Evolutionary conservation across 2,113 vertebrate genomes (phyloP), one percentile per base, ranked within the genome.

Genomic region (Cebus imitator): DNA sequence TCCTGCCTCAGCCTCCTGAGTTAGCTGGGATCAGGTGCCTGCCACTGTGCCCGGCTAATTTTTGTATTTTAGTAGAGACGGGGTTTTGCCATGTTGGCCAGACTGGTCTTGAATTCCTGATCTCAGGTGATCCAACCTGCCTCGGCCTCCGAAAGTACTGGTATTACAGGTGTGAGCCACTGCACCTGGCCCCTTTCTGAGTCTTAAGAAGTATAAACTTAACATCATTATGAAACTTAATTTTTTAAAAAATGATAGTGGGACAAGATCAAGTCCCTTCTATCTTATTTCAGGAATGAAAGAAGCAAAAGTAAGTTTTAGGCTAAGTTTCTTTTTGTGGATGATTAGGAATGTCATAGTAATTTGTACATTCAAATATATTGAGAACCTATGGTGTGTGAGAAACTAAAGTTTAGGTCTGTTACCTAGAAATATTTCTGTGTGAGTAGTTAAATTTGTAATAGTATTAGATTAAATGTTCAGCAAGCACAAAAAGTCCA

Each of bases 231-330:
- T 78, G 78, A 83, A 93, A 85, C 18, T 92, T 92, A 21, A 8
- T 87, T 92, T 52, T 52, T 48, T 61, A 23, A 90, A 86, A 88
- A 91, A 43, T 40, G 16, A 64, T 91, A n/a, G 18, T 78, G 64
- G 52, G 25, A 8, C 61, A 91, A 86, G 37, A 90, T 91, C 17
- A 61, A 61, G 68, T 78, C 52, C 58, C 52, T 94, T 95, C 30
- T 90, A 35, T 93, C 76, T 96, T 21, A 88, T 8, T 93, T 91
- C 32, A 52, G 61, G 45, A 70, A 55, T 85, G 7, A 87, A 95
- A 64, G 86, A 81, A 95, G 68, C 90, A 94, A 64, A 93, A 94
- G 45, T 57, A 58, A 76, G 16, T 97, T 93, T 91, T 78, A 84
- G 48, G 3, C 20, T 43, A n/a, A 79, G 52, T 66, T 91, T 20